Conservation (phyloP, 1,140 invertebrate species). For the Listronotus bonariensis region DNA sequence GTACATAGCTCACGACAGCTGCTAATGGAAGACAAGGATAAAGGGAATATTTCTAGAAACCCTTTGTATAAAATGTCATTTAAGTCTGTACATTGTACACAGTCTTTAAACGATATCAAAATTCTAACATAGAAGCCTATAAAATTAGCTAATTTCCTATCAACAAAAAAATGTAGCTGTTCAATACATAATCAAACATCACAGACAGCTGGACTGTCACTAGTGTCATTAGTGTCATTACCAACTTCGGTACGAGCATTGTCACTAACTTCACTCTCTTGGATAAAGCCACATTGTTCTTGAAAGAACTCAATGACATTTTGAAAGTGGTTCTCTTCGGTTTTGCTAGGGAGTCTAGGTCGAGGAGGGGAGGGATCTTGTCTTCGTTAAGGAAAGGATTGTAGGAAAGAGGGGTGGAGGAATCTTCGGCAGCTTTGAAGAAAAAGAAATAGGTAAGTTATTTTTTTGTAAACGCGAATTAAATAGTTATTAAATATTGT, state of each 20-base stretch:
- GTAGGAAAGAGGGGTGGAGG: conserved; percentile 51
- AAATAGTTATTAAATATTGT: too few relatives aligned
- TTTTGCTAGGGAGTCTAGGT: conserved; percentile 42
- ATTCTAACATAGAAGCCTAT: too few relatives aligned
- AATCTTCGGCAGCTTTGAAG: conserved; percentile 67
- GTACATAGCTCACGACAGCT: too few relatives aligned
- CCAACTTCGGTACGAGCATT: neutral
- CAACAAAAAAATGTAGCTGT: too few relatives aligned
- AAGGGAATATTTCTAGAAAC: too few relatives aligned
- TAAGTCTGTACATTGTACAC: too few relatives aligned
- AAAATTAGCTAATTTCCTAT: too few relatives aligned
- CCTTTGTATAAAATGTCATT: too few relatives aligned
- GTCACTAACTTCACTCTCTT: neutral
- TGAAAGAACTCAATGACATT: conserved; percentile 52
- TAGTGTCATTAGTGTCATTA: neutral
- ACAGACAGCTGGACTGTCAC: too few relatives aligned
- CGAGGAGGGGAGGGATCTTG: conserved; percentile 53
- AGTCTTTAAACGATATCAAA: too few relatives aligned
- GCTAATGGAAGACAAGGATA: too few relatives aligned
- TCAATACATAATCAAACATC: neutral
- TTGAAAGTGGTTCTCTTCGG: conserved; percentile 40
- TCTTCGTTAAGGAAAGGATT: conserved; percentile 63
- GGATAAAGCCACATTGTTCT: conserved; percentile 23
- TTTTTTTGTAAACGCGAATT: too few relatives aligned
- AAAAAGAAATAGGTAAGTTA: conserved; percentile 39